Evolutionary conservation across 2,888 invertebrate genomes (phyloP).

Genomic region (Eupsilia transversa): DNA sequence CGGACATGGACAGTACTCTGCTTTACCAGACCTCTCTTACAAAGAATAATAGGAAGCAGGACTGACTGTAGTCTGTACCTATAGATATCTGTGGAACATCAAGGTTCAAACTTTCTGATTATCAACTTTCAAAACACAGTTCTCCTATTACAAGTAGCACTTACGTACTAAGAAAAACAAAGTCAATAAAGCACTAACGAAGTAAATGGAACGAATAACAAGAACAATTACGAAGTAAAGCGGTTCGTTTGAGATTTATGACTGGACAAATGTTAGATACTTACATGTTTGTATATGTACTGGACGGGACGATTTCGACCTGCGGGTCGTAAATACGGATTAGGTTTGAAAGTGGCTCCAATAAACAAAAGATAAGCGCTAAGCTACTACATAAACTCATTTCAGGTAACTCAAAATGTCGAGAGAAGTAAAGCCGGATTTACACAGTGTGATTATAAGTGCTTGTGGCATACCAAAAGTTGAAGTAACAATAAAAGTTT

Average conservation of each 20-base stretch:
- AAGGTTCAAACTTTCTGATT: constrained; percentile 18
- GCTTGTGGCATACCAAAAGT: neutral
- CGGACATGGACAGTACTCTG: no score
- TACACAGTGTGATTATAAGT: neutral
- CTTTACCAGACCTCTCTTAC: no score
- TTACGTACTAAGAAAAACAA: constrained; percentile 64
- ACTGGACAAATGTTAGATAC: constrained; percentile 56
- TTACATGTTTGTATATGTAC: constrained; percentile 7
- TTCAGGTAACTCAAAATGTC: constrained; percentile 19
- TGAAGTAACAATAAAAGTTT: neutral
- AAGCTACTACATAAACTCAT: constrained; percentile 23
- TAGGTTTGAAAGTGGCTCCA: constrained; percentile 34
- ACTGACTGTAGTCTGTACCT: no score
- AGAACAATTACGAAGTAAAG: constrained; percentile 72
- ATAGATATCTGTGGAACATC: neutral
- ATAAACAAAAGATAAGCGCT: constrained; percentile 43
- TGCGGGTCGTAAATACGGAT: constrained; percentile 47
- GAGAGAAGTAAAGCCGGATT: neutral
- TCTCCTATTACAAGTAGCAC: constrained; percentile 31
- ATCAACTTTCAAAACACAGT: constrained; percentile 9
- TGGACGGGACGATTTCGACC: neutral
- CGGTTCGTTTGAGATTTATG: constrained; percentile 71
- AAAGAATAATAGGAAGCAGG: no score
- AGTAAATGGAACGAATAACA: constrained; percentile 69
- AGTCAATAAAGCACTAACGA: constrained; percentile 62